Evolutionary conservation across 1,140 invertebrate genomes (phyloP).

Genomic region (Bombus sibiricus): DNA sequence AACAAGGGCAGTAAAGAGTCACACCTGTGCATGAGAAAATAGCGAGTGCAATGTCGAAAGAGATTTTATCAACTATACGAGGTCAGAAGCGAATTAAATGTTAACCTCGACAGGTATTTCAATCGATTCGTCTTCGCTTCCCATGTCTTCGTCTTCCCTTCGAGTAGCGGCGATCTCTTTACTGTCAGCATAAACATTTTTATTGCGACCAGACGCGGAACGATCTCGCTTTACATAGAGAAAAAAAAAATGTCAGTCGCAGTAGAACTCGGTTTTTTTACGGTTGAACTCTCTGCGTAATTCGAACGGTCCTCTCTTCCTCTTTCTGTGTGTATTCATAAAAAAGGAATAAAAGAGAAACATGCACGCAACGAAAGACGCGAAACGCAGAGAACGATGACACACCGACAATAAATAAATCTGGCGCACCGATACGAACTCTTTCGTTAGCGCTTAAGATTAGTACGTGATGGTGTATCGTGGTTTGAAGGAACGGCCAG

Average conservation of each 20-base stretch:
- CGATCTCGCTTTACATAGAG: constrained; percentile 59
- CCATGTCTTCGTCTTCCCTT: constrained; percentile 22
- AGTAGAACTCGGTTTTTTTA: constrained; percentile 56
- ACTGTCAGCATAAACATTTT: constrained; percentile 74
- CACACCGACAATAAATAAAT: not conserved
- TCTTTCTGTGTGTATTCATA: not conserved
- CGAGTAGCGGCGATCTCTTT: constrained; percentile 58
- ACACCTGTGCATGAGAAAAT: not conserved
- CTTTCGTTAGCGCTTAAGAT: not conserved
- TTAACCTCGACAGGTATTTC: not conserved
- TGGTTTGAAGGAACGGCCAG: not conserved
- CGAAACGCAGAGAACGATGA: not conserved
- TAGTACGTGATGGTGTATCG: not conserved
- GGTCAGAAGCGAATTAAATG: not conserved
- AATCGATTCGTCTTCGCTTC: not conserved
- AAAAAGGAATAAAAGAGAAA: not conserved
- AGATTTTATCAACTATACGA: not conserved
- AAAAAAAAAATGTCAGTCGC: constrained; percentile 50
- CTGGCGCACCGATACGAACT: not conserved
- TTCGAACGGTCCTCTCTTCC: constrained; percentile 53
- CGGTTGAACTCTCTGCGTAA: constrained; percentile 65
- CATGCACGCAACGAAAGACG: not conserved
- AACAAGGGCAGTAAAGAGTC: not conserved
- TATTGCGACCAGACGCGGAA: constrained; percentile 68
- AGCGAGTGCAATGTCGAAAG: not conserved